Evolutionary conservation across 2,888 invertebrate species (phyloP), one percentile per base, ranked within the genome.

Genomic region (Nomada ruficornis): DNA sequence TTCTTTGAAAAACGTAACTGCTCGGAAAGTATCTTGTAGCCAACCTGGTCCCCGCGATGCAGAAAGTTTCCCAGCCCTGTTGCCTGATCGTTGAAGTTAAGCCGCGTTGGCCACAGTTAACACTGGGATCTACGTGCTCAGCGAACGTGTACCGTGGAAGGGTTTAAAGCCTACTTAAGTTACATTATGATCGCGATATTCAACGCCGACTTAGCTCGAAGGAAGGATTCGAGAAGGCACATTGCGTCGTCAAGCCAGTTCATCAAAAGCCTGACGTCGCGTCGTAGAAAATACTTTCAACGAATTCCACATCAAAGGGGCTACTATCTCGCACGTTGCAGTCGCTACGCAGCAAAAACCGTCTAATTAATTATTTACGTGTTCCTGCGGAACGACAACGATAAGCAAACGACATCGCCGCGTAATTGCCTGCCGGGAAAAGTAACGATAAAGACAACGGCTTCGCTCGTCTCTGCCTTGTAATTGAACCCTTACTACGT

Each of bases 351-450:
- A 11, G 73, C 57, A 23, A 47, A n/a, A 23, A 26, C 26, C 76
- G 55, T 36, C 65, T 67, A 71, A 79, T 80, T 70, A 79, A 79
- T 79, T 80, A 79, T 79, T 79, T 50, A 36, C 80, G 57, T 60
- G 67, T 13, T 29, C 62, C 62, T 47, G 60, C 20, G 65, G 54
- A 78, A 70, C 55, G 79, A 20, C 62, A 44, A 71, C 67, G 55
- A 82, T 71, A 63, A 71, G 60, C 57, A 50, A 13, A 11, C 54
- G 59, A 70, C 62, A 60, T 79, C 50, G 57, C 29, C 73, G 72
- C 65, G 52, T 79, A 77, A 79, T 78, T 77, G 50, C 44, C 70
- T 29, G 13, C 50, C n/a, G 55, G 42, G 13, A 57, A 74, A 77
- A 59, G 76, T 54, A 71, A 71, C 64, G 74, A 70, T 80, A 76